Evolutionary conservation across 2,888 invertebrate genomes (phyloP).

Genomic region (Neocrepidodera transversa): DNA sequence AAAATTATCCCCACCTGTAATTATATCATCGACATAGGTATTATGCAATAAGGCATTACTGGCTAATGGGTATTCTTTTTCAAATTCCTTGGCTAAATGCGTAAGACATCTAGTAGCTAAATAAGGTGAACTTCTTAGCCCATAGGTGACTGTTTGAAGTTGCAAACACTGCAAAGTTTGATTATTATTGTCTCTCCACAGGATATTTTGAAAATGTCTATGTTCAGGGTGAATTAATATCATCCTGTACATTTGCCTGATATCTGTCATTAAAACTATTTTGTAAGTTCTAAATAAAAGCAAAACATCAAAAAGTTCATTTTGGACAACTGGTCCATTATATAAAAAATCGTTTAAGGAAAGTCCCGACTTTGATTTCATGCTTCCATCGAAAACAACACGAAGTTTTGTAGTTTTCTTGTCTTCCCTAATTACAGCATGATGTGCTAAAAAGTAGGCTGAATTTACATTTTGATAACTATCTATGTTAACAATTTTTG

Average conservation of each 20-base stretch:
- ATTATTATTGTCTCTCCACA: conserved; percentile 21
- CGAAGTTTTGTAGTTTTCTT: conserved; percentile 24
- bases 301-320: conserved; percentile 8
- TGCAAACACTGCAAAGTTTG: conserved; percentile 24
- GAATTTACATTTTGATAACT: not conserved
- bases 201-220: conserved; percentile 20
- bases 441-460: conserved; percentile 27
- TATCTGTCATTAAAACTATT: conserved; percentile 35
- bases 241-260: conserved; percentile 34
- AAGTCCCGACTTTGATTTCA: conserved; percentile 5
- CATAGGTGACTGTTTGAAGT: conserved; percentile 33
- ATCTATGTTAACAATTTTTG: not conserved
- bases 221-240: conserved; percentile 19
- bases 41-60: conserved; percentile 36
- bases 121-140: conserved; percentile 35
- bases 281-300: not conserved
- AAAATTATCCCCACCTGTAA: conserved; percentile 37
- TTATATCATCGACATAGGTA: conserved; percentile 51
- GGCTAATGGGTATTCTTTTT: conserved; percentile 28
- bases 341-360: conserved; percentile 30
- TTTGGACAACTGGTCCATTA: conserved; percentile 29
- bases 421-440: conserved; percentile 17
- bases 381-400: conserved; percentile 33
- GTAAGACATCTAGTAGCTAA: conserved; percentile 42
- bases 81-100: conserved; percentile 42